Conservation (phyloP, 2,113 vertebrate species). For the Bos indicus region DNA sequence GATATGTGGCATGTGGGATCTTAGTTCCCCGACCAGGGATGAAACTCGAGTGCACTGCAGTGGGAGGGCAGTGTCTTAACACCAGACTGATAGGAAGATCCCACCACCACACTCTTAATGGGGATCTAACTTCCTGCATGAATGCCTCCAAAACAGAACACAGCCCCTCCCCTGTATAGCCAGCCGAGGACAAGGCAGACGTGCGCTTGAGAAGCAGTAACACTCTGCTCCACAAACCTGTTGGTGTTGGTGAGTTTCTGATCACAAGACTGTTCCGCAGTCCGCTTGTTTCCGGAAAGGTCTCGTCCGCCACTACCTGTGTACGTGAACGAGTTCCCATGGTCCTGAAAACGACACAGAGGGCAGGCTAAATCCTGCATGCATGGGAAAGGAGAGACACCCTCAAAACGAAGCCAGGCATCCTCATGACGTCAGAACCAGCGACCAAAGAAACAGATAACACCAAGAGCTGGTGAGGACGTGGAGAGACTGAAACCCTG, state of each 20-base stretch:
- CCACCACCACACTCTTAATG: background rate
- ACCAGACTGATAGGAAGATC: background rate
- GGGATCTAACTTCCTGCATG: background rate
- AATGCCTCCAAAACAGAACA: background rate
- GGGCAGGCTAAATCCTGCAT: background rate
- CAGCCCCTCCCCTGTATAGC: background rate
- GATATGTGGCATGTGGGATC: background rate
- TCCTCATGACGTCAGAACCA: background rate
- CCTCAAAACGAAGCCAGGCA: background rate
- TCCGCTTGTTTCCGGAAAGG: slow-evolving; percentile 97
- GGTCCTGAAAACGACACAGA: slow-evolving; percentile 83
- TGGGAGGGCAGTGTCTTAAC: background rate
- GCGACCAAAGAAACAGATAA: background rate
- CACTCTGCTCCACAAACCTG: slow-evolving; percentile 78
- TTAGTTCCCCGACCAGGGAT: background rate
- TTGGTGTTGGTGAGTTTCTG: slow-evolving; percentile 99
- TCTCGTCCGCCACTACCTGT: slow-evolving; percentile 96
- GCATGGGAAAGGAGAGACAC: background rate
- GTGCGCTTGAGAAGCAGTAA: fast-evolving
- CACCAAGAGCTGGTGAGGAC: background rate
- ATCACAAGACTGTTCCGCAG: slow-evolving; percentile 96
- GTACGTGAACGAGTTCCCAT: slow-evolving; percentile 97
- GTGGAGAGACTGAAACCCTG: background rate
- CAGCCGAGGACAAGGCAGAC: fast-evolving
- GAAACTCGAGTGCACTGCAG: background rate